Evolutionary conservation across 2,797 vertebrate species (phyloP), one percentile per base, ranked within the genome.

Genomic region (Bovichtus variegatus): DNA sequence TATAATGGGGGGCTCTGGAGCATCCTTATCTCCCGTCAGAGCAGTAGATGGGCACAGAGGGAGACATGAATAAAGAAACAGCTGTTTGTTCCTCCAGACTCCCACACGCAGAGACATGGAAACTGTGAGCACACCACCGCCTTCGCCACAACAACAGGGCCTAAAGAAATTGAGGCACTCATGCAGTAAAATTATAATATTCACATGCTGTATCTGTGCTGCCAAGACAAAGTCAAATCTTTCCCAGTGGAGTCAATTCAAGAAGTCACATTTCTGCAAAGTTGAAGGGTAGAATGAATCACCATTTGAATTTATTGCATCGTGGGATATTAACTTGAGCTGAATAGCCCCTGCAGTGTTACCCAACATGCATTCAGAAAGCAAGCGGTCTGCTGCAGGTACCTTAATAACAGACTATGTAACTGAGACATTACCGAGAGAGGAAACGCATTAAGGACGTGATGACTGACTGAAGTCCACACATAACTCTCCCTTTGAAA

Each of bases 91-190:
- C 87, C 65, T 83, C 79, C 25, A 18, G 64, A 86, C 91, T 90
- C 90, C 92, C 88, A 92, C 92, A 84, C 80, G 76, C 74, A 69
- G 83, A 86, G 57, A 89, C 87, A 94, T 93, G 93, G 93, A 94
- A 95, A 94, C 64, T 90, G 86, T 93, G 93, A 94, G 77, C 78
- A 80, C 73, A 86, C 29, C 54, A 80, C 76, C n/a, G 71, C 77
- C 83, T 76, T 70, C 60, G 0, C 81, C 79, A 86, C 80, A 83
- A 86, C 84, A 90, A 84, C 59, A 66, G 53, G 69, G 57, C 31
- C 70, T 38, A n/a, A 55, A 87, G 74, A 90, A 72, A 85, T 13
- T 8, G 21, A 87, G 69, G 55, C 68, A 66, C 67, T 86, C 76
- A 68, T 38, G 40, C 63, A 80, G 54, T 27, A 50, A 72, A 83